Percentiles rank a stretch among this genome's conserved stretches.
phyloP scores from a whole-genome alignment of 2,888 invertebrate species.

The Loripinus fragilis region DNA sequence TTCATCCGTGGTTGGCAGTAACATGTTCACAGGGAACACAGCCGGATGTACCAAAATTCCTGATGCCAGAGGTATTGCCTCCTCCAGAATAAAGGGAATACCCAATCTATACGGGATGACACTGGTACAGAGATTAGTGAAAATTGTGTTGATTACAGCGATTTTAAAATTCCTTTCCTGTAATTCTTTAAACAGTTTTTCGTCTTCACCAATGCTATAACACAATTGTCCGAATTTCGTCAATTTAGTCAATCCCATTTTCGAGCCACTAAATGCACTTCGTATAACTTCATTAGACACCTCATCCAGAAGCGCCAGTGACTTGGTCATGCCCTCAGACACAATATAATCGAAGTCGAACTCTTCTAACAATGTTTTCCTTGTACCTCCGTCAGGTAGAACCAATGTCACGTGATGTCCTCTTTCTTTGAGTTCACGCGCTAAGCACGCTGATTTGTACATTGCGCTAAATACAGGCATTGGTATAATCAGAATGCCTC shows the following conservation, averaged over 20 bases:
- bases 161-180: background rate
- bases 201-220: background rate
- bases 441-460: conserved; percentile 2
- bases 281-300: background rate
- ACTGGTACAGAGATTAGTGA: background rate
- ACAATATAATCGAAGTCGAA: background rate
- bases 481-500: background rate
- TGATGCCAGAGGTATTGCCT: background rate
- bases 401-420: background rate
- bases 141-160: background rate
- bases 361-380: background rate
- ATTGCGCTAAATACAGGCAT: conserved; percentile 2
- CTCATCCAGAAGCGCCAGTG: background rate
- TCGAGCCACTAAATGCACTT: background rate
- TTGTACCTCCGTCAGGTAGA: background rate
- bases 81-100: background rate
- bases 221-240: background rate
- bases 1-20: too few species aligned
- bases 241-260: background rate
- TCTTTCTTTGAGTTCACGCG: background rate
- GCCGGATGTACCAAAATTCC: too few species aligned
- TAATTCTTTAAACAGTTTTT: background rate
- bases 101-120: background rate
- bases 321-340: background rate
- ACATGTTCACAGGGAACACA: too few species aligned